These are phyloP conservation scores for Nannobrachium achirus DNA, from an alignment of 2,113 vertebrate genomes.

Conservation along the genomic window DNA sequence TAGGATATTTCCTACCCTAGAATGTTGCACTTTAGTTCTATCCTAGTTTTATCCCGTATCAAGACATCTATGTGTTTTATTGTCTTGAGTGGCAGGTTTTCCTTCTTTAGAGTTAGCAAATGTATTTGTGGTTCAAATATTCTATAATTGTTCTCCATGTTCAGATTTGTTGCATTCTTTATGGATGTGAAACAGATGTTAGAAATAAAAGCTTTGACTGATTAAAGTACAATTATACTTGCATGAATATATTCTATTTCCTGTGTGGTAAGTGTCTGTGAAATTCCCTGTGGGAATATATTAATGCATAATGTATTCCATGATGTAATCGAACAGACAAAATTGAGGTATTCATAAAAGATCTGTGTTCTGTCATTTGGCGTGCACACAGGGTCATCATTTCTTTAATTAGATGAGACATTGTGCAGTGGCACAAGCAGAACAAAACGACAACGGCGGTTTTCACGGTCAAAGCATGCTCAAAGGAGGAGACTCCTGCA, in stretches of 20 bases:
- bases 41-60: too few relatives aligned
- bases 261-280: conserved; percentile 23
- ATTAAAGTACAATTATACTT: conserved; percentile 31
- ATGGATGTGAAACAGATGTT: conserved; percentile 40
- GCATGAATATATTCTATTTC: conserved; percentile 41
- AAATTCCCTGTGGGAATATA: conserved; percentile 47
- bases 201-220: conserved; percentile 38
- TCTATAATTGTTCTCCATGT: conserved; percentile 25
- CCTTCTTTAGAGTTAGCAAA: background rate
- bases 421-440: conserved; percentile 38
- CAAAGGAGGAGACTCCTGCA: conserved; percentile 50
- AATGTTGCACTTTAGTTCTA: too few relatives aligned
- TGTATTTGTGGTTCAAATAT: background rate
- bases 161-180: conserved; percentile 28
- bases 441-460: conserved; percentile 52
- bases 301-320: conserved; percentile 31
- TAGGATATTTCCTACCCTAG: too few relatives aligned
- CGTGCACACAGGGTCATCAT: conserved; percentile 45
- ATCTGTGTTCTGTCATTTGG: conserved; percentile 54
- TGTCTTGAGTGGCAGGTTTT: too few relatives aligned
- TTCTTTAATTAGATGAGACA: conserved; percentile 49
- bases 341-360: conserved; percentile 32
- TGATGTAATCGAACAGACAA: conserved; percentile 45
- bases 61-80: too few relatives aligned
- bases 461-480: conserved; percentile 39